Evolutionary conservation across 2,797 vertebrate genomes (phyloP), one percentile per base, ranked within the genome.

Genomic region (Emys orbicularis): DNA sequence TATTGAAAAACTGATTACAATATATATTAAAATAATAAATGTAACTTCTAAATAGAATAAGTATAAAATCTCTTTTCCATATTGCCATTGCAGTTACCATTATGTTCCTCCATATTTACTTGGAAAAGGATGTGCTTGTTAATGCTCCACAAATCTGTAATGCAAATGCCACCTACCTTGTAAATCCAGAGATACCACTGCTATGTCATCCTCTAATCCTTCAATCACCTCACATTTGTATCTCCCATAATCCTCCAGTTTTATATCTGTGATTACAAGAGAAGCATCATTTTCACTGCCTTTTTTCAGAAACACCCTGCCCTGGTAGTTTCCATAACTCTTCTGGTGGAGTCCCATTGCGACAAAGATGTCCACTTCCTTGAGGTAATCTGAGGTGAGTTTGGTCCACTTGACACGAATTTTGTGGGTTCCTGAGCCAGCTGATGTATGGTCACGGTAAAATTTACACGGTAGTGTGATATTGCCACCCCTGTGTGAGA

Each of bases 321-420:
- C 97, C 34, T 98, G 97, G 92, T 98, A 99, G 88, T 84, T 98
- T 57, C 98, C 99, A 0, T 98, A 99, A 92, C 96, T 98, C 97
- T 98, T 99, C 95, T 97, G 98, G 97, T 99, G 99, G 77, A 98
- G 98, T 47, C 99, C 99, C 99, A 99, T 99, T 41, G 98, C 98
- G 80, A 99, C 94, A 84, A 99, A 98, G 87, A 99, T 99, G 2
- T 99, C 99, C 91, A 98, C 98, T 98, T 99, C 99, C 94, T 98
- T 97, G 90, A 98, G 97, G 95, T 98, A 98, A 97, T 99, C 98
- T 9, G 98, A 98, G 65, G 98, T 99, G 89, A 99, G 96, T 98
- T 99, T 99, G 98, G 98, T 99, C 99, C 99, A 99, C 98, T 99
- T 99, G 94, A 99, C 97, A 49, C 99, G 98, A 84, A 98, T 98